Conservation (phyloP, 2,113 vertebrate genomes). For the Ancistrus triradiatus region DNA sequence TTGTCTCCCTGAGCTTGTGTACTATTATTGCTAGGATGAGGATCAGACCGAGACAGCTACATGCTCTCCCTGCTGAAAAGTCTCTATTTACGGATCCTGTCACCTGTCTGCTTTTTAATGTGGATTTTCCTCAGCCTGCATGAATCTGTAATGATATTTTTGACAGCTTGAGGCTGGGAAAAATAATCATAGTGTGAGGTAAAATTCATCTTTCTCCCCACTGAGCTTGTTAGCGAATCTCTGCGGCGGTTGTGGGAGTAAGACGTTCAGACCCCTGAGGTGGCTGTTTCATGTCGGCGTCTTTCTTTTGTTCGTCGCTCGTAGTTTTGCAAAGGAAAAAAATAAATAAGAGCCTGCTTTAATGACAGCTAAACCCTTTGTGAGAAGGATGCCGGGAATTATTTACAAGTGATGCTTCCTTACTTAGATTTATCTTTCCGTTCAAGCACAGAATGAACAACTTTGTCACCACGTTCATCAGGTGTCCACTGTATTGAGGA, state of each 20-base stretch:
- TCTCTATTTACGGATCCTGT: constrained; percentile 32
- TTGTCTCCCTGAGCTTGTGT: too few relatives aligned
- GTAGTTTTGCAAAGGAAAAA: constrained; percentile 54
- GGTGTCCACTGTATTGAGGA: too few relatives aligned
- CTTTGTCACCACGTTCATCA: too few relatives aligned
- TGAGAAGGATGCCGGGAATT: constrained; percentile 23
- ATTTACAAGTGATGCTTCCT: too few relatives aligned
- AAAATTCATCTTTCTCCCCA: constrained; percentile 42
- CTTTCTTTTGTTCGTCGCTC: constrained; percentile 66
- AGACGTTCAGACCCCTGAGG: constrained; percentile 52
- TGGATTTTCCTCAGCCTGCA: constrained; percentile 32
- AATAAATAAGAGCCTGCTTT: constrained; percentile 54
- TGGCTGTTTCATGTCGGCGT: constrained; percentile 64
- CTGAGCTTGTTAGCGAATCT: constrained; percentile 62
- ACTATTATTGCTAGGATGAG: too few relatives aligned
- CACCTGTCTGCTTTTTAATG: constrained; percentile 29
- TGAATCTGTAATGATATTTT: constrained; percentile 34
- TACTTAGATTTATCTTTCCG: too few relatives aligned
- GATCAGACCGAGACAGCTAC: neutral
- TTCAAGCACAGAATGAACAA: too few relatives aligned
- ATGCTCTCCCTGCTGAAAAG: constrained; percentile 8
- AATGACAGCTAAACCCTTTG: constrained; percentile 52
- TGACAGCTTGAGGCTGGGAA: constrained; percentile 42
- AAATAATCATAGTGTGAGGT: constrained; percentile 28
- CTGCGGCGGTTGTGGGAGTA: constrained; percentile 51